Percentiles rank a stretch among this genome's conserved stretches.
These are phyloP conservation scores for Trochalopteron elliotii DNA, from an alignment of 2,113 vertebrate species.

Conservation along the genomic window DNA sequence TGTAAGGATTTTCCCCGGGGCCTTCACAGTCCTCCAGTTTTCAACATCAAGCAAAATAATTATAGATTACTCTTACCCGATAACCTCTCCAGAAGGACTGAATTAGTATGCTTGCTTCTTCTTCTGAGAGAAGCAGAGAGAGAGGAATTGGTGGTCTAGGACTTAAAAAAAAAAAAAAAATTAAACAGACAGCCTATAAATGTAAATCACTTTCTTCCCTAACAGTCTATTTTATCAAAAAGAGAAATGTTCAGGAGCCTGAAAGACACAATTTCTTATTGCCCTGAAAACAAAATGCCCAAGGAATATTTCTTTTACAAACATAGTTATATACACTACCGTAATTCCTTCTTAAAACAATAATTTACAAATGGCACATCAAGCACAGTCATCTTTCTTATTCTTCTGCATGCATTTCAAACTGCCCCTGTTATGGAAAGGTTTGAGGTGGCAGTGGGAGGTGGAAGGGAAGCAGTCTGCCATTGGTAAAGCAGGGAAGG, in stretches of 20 bases:
- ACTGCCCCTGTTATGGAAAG: not conserved
- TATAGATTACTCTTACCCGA: constrained; percentile 77
- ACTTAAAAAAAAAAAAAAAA: constrained; percentile 58
- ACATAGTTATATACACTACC: not conserved
- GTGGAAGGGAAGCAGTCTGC: not conserved
- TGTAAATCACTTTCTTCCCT: not conserved
- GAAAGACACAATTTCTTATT: not conserved
- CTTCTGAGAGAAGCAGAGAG: constrained; percentile 80
- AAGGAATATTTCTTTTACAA: not conserved
- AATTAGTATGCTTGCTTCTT: constrained; percentile 80
- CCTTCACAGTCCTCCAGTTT: constrained; percentile 30
- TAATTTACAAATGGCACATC: not conserved
- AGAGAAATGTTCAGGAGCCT: not conserved
- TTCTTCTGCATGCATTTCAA: not conserved
- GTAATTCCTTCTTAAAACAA: not conserved
- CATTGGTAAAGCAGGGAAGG: not conserved
- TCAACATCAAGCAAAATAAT: constrained; percentile 37
- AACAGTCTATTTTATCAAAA: not conserved
- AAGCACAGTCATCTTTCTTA: not conserved
- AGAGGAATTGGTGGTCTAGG: constrained; percentile 82
- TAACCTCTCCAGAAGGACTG: constrained; percentile 94
- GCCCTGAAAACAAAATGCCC: not conserved
- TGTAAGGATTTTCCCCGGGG: constrained; percentile 45
- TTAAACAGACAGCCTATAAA: not conserved
- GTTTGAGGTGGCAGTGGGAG: not conserved